Percentiles rank a stretch among this genome's conserved stretches.
phyloP scores from a whole-genome alignment of 2,797 vertebrate genomes.

The Coluber constrictor region DNA sequence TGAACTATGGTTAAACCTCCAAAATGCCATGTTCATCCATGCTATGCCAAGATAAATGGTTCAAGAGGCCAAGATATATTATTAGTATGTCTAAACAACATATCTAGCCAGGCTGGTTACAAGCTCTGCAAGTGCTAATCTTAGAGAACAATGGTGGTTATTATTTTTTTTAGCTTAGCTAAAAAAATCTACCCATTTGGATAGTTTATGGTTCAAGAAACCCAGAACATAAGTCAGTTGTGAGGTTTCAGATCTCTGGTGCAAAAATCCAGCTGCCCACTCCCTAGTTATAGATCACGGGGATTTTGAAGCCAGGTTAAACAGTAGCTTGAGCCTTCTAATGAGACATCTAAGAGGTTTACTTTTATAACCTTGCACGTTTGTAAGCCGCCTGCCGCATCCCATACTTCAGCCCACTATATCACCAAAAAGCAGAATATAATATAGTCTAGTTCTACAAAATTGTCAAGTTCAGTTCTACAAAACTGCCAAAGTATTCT shows the following conservation, averaged over 20 bases:
- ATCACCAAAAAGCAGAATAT: neutral
- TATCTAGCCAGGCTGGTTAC: neutral
- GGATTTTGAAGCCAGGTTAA: neutral
- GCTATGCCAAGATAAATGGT: neutral
- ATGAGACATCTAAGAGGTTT: neutral
- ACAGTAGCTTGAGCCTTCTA: neutral
- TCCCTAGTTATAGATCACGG: neutral
- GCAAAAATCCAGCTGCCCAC: neutral
- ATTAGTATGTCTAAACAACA: neutral
- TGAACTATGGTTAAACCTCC: neutral
- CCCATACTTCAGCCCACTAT: neutral
- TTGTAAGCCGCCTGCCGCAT: neutral
- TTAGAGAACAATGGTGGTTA: neutral
- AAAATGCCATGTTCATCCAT: neutral
- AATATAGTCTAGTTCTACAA: neutral
- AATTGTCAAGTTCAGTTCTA: neutral
- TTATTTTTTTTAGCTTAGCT: neutral
- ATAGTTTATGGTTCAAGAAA: neutral
- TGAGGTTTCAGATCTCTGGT: neutral
- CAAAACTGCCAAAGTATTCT: neutral
- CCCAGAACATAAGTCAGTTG: neutral
- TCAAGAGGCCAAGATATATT: neutral
- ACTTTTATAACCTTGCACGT: neutral
- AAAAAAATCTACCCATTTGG: neutral
- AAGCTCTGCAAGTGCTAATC: neutral